These are phyloP conservation scores for Spodoptera frugiperda DNA, from an alignment of 1,140 invertebrate species.

Conservation along the genomic window DNA sequence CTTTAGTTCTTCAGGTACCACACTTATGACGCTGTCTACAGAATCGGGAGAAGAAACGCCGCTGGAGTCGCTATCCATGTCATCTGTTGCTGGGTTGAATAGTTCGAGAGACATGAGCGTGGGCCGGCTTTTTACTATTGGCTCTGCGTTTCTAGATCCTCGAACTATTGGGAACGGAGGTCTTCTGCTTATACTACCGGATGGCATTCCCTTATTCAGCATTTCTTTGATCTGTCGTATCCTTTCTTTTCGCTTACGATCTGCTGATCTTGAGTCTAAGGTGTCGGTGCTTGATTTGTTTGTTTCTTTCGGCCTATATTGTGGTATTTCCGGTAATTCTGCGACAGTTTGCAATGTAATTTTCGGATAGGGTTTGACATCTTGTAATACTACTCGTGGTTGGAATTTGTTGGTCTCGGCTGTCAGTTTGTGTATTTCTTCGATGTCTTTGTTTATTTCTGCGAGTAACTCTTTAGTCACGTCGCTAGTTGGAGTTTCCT, in stretches of 20 bases:
- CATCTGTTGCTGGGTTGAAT: slow-evolving; percentile 96
- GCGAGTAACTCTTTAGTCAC: slow-evolving; percentile 80
- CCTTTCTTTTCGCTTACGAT: slow-evolving; percentile 86
- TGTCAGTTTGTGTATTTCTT: slow-evolving; percentile 85
- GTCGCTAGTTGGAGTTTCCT: slow-evolving; percentile 71
- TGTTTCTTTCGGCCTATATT: slow-evolving; percentile 82
- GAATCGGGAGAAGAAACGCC: slow-evolving; percentile 95
- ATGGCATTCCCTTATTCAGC: slow-evolving; percentile 83
- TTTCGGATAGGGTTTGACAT: slow-evolving; percentile 85
- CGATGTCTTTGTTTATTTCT: slow-evolving; percentile 85
- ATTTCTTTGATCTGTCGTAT: slow-evolving; percentile 90
- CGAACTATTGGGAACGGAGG: slow-evolving; percentile 89
- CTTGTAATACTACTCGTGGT: slow-evolving; percentile 81
- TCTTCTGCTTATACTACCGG: slow-evolving; percentile 83
- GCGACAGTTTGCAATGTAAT: slow-evolving; percentile 88
- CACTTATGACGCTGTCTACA: slow-evolving; percentile 93
- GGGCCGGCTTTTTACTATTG: slow-evolving; percentile 86
- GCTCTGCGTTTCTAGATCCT: slow-evolving; percentile 86
- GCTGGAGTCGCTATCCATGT: slow-evolving; percentile 95
- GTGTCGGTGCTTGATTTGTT: slow-evolving; percentile 74
- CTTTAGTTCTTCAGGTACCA: slow-evolving; percentile 80
- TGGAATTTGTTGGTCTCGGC: slow-evolving; percentile 80
- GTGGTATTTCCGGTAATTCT: slow-evolving; percentile 87
- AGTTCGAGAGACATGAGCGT: slow-evolving; percentile 92
- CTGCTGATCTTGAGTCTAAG: slow-evolving; percentile 75